Evolutionary conservation across 1,140 invertebrate genomes (phyloP).

Genomic region (Brachionus koreanus): DNA sequence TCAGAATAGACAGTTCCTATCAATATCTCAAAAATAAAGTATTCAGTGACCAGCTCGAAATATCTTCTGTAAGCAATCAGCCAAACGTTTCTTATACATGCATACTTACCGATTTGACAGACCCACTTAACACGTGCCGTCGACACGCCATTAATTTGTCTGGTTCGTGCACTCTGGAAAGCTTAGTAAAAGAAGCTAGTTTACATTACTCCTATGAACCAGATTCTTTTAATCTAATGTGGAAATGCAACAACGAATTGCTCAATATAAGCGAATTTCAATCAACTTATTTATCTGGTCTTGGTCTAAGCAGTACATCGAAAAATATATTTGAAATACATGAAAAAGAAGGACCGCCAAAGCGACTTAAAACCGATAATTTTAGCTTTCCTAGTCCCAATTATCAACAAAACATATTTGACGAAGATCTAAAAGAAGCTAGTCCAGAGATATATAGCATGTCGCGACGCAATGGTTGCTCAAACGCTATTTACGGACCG

Average conservation of each 20-base stretch:
- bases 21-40: neutral
- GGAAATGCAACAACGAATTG: slow-evolving; percentile 49
- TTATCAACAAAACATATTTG: neutral
- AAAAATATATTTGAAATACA: slow-evolving; percentile 43
- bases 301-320: neutral
- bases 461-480: neutral
- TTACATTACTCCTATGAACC: slow-evolving; percentile 61
- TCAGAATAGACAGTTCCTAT: slow-evolving; percentile 19
- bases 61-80: neutral
- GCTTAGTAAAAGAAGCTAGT: slow-evolving; percentile 61
- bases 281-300: neutral
- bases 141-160: slow-evolving; percentile 60
- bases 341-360: slow-evolving; percentile 48
- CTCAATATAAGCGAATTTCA: slow-evolving; percentile 34
- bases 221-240: slow-evolving; percentile 60
- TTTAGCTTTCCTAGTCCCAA: slow-evolving; percentile 46
- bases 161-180: slow-evolving; percentile 58
- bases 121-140: slow-evolving; percentile 29
- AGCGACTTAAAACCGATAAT: slow-evolving; percentile 4
- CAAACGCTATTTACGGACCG: neutral
- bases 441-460: neutral
- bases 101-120: slow-evolving; percentile 30
- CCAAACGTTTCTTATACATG: neutral
- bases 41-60: neutral
- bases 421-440: neutral